Evolutionary conservation across 2,113 vertebrate genomes (phyloP), one percentile per base, ranked within the genome.

Genomic region (Morone chrysops): DNA sequence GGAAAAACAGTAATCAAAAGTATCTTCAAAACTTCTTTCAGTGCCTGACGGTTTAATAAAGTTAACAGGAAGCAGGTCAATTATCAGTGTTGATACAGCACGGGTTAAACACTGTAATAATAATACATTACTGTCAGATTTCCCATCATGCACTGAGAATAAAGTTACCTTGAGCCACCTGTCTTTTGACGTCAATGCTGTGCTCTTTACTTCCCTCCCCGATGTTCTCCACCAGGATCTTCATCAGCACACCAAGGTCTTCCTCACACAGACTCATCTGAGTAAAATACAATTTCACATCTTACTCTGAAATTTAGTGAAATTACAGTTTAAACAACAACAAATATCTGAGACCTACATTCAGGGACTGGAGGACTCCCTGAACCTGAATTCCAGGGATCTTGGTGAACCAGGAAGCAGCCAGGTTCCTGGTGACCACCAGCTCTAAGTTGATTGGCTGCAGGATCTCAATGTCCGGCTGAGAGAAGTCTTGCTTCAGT

Each of bases 381-480:
- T 94, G 95, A 72, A 99, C 91, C 86, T 97, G 96, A 63, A 99
- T n/a, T 3, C 94, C 90, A 0, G 98, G 98, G 22, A 98, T 92
- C 53, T 95, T 92, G 53, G 92, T 94, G 88, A 97, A 99, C 98
- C 98, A 99, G 75, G 94, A 76, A 45, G 97, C 95, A 66, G 98
- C 95, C 8, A 99, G 92, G 92, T 99, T 99, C 12, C 98, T 93
- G 83, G 95, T 96, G 86, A 99, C 90, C 11, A 90, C 92, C 13
- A 99, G 92, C 76, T 97, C 96, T 40, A 99, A 80, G 90, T 98
- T 98, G 90, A 98, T 95, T n/a, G 98, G 98, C 77, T 96, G 92
- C 73, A 99, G 95, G 66, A 99, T 96, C 77, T 97, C 93, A 31
- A 97, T 91, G 83, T 98, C 96, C 13, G 93, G 87, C 88, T 94